phyloP scores from a whole-genome alignment of 2,888 invertebrate genomes.

The Pollenia amentaria region DNA sequence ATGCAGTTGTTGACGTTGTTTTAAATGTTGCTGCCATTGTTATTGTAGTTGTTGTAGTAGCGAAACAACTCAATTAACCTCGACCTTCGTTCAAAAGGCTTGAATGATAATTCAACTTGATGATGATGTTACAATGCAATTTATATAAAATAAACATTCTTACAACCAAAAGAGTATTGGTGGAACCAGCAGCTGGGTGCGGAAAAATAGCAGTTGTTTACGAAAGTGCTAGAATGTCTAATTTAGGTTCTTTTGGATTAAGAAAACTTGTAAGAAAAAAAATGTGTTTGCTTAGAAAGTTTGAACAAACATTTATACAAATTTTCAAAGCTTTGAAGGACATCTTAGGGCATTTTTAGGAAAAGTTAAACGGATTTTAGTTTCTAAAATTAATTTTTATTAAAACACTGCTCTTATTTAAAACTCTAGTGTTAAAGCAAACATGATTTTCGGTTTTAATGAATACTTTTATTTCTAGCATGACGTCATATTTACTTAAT shows the following conservation, averaged over 20 bases:
- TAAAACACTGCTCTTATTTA: neutral
- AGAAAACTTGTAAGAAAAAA: no score
- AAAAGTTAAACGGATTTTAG: no score
- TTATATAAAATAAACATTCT: conserved; percentile 37
- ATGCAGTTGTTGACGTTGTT: conserved; percentile 9
- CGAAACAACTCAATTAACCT: conserved; percentile 83
- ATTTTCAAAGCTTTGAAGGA: no score
- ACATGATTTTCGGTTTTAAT: conserved; percentile 19
- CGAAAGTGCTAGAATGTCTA: neutral
- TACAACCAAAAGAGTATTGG: conserved; percentile 13
- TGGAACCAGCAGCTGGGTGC: conserved; percentile 5
- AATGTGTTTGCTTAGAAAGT: no score
- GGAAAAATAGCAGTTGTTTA: conserved; percentile 21
- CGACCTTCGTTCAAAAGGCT: conserved; percentile 80
- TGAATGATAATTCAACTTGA: conserved; percentile 65
- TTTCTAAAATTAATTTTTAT: neutral
- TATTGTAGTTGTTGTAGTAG: conserved; percentile 64
- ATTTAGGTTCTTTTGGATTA: neutral
- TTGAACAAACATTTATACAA: no score
- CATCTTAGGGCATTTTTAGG: no score
- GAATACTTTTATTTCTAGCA: conserved; percentile 24
- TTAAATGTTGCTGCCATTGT: conserved; percentile 31
- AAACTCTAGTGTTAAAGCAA: conserved; percentile 4
- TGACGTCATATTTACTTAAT: conserved; percentile 59
- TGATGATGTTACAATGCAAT: conserved; percentile 43